These are phyloP conservation scores for Valencia hispanica DNA, from an alignment of 2,797 vertebrate genomes.

Conservation along the genomic window DNA sequence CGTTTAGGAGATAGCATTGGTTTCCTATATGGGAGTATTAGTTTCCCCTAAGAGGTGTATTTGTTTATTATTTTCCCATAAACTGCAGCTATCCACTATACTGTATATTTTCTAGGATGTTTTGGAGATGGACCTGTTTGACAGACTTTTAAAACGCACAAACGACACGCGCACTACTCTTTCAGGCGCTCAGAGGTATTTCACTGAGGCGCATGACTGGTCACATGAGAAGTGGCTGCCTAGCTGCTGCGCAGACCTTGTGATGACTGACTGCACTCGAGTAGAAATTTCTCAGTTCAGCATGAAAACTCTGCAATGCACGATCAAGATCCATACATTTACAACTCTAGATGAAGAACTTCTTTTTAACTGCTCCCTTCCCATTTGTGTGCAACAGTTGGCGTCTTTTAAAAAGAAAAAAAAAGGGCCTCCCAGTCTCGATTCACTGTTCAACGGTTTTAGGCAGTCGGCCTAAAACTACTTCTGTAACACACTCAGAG, in stretches of 20 bases:
- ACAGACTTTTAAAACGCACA: constrained; percentile 24
- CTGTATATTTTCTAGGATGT: neutral
- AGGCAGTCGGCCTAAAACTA: too few relatives aligned
- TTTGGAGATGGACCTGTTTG: constrained; percentile 26
- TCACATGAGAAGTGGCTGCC: constrained; percentile 74
- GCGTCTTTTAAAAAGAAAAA: neutral
- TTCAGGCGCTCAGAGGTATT: constrained; percentile 61
- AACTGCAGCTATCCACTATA: neutral
- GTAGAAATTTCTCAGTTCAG: constrained; percentile 10
- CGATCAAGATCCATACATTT: constrained; percentile 10
- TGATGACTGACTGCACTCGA: constrained; percentile 52
- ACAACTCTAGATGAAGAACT: constrained; percentile 22
- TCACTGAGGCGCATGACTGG: constrained; percentile 68
- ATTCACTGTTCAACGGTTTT: neutral
- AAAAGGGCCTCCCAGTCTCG: neutral
- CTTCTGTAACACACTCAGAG: neutral
- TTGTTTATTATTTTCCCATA: neutral
- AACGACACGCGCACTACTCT: neutral
- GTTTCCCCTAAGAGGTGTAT: neutral
- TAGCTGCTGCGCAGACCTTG: constrained; percentile 44
- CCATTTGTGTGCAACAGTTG: neutral
- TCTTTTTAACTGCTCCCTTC: too few relatives aligned
- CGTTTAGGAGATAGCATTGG: too few relatives aligned
- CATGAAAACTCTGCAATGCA: constrained; percentile 7
- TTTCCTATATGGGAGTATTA: neutral